These are phyloP conservation scores for Pangasianodon hypophthalmus DNA, from an alignment of 2,113 vertebrate species.

Conservation along the genomic window DNA sequence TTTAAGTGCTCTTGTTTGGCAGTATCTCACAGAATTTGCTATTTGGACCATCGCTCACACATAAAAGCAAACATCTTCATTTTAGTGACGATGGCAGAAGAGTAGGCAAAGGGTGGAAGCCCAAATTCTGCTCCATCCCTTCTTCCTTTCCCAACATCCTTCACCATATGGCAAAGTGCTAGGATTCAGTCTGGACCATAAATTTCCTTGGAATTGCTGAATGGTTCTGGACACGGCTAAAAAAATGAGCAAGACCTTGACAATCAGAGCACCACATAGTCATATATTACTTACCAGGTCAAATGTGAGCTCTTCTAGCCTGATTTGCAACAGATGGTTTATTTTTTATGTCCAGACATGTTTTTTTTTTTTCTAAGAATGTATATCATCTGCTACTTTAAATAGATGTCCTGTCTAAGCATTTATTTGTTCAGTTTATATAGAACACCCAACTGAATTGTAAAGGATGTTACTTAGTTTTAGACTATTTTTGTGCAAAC, in stretches of 20 bases:
- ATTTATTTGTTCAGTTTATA: constrained; percentile 3
- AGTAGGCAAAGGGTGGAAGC: constrained; percentile 1
- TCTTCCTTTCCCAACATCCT: constrained; percentile 41
- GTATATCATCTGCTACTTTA: constrained; percentile 31
- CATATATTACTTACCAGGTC: constrained; percentile 50
- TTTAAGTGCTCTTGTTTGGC: constrained; percentile 38
- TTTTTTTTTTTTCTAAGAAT: constrained; percentile 11
- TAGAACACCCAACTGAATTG: constrained; percentile 7
- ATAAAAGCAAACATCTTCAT: constrained; percentile 55
- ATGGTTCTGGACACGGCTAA: constrained; percentile 50
- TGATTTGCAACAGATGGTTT: constrained; percentile 58
- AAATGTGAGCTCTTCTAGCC: constrained; percentile 40
- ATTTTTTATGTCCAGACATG: constrained; percentile 34
- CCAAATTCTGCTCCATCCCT: constrained; percentile 31
- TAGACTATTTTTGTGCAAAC: background rate
- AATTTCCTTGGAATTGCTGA: constrained; percentile 51
- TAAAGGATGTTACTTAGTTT: background rate
- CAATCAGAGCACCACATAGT: constrained; percentile 49
- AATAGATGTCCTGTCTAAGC: constrained; percentile 12
- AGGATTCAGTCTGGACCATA: constrained; percentile 45
- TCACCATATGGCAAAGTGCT: constrained; percentile 59
- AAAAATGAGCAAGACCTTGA: constrained; percentile 60
- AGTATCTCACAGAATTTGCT: constrained; percentile 29
- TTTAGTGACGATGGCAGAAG: constrained; percentile 31
- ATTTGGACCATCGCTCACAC: constrained; percentile 22